Base-by-base conservation (phyloP, 92 coral and sea anemone species). In the Paragorgia papillata region DNA sequence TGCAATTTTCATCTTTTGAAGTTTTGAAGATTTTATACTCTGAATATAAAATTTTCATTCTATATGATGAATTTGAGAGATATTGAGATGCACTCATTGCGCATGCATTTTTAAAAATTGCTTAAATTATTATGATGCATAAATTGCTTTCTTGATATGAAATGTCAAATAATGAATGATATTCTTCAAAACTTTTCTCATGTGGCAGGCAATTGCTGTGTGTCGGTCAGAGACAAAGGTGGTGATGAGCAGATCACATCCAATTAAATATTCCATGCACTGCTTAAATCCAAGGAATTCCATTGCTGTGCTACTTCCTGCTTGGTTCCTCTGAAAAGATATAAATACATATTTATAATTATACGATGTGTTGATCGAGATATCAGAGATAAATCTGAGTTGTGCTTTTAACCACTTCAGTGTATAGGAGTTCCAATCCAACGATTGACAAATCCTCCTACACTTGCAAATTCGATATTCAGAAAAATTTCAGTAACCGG, bases 131-230 rank as follows among this genome's bases (percentile, higher is more conserved):
- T 37, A 10, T 37, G 43, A 4, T 37, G 10, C 6, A 37, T 10
- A 37, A 62, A 87, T 87, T 87, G 71, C 78, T 87, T 73, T 83
- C 79, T 25, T 82, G 62, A 61, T 82, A 87, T 84, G 87, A 87
- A 41, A 86, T 74, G 67, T 86, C 85, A 51, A 78, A 87, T 87
- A 87, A 54, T 87, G 87, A 25, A 73, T 79, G 50, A 87, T 76
- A 14, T 76, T 51, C 9, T 55, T 57, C 9, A 76, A 71, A n/a
- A 33, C 73, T 20, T 76, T 58, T 54, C 53, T 55, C 84, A 80
- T 80, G 55, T 80, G 69, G 3, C 51, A 66, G 1, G 33, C 37
- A 30, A 69, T 69, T 13, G 79, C 30, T 7, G 78, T 53, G 29
- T 80, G 84, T 21, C 84, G 35, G 46, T 80, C 84, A 17, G 69